phyloP scores from a whole-genome alignment of 2,888 invertebrate genomes.

The Arenicola marina region DNA sequence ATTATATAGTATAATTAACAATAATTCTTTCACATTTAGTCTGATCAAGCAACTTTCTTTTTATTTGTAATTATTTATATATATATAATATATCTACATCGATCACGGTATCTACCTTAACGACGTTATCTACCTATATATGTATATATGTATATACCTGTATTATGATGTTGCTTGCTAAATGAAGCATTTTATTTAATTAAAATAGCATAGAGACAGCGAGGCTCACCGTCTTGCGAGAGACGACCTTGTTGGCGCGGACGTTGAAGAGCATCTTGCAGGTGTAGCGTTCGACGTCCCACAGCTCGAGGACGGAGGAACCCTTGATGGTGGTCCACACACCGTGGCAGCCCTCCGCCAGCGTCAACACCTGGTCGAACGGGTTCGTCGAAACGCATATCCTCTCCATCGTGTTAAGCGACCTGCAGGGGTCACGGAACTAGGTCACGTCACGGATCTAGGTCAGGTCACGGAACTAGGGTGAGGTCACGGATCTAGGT shows the following conservation, averaged over 20 bases:
- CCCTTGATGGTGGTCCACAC: slow-evolving; percentile 64
- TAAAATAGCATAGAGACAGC: not conserved
- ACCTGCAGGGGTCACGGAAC: too few species aligned
- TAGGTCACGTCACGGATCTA: too few species aligned
- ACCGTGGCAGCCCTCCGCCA: slow-evolving; percentile 41
- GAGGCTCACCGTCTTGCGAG: slow-evolving; percentile 47
- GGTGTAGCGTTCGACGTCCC: slow-evolving; percentile 60
- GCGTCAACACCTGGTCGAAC: slow-evolving; percentile 48
- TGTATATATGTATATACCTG: too few species aligned
- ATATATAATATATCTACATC: too few species aligned
- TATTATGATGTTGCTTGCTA: not conserved
- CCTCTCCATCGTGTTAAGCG: slow-evolving; percentile 59
- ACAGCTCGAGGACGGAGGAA: slow-evolving; percentile 64
- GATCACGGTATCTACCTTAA: too few species aligned
- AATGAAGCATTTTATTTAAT: not conserved
- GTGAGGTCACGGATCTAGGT: too few species aligned
- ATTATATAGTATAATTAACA: too few species aligned
- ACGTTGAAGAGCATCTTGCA: slow-evolving; percentile 65
- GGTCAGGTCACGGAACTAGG: too few species aligned
- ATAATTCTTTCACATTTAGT: too few species aligned
- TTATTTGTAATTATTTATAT: too few species aligned
- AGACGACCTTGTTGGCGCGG: slow-evolving; percentile 50
- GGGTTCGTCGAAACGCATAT: slow-evolving; percentile 64
- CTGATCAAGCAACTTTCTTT: too few species aligned
- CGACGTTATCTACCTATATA: too few species aligned